Conservation (phyloP, 2,888 invertebrate genomes). For the Andrena minutula region DNA sequence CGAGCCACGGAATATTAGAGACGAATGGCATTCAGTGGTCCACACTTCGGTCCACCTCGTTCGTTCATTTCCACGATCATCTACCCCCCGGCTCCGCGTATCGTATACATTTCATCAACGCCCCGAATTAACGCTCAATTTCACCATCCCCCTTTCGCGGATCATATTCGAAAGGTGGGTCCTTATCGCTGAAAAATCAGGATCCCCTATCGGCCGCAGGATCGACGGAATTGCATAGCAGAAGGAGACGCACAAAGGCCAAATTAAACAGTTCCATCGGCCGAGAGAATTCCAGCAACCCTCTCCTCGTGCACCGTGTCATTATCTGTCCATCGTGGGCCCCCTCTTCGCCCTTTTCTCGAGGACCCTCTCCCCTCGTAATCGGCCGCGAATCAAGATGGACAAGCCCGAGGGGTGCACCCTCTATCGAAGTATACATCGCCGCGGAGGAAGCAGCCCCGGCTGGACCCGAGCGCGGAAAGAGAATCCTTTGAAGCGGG, state of each 20-base stretch:
- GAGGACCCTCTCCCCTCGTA: slow-evolving; percentile 33
- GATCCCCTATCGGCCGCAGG: slow-evolving; percentile 37
- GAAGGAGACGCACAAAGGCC: slow-evolving; percentile 67
- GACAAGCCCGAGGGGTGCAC: slow-evolving; percentile 49
- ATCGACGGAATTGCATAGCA: slow-evolving; percentile 41
- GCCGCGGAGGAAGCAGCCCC: slow-evolving; percentile 26
- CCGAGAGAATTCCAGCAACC: slow-evolving; percentile 42
- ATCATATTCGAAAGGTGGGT: slow-evolving; percentile 38
- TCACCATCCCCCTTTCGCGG: slow-evolving; percentile 1
- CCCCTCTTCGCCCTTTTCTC: slow-evolving; percentile 56
- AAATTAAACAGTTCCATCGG: slow-evolving; percentile 76
- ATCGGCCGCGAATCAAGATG: slow-evolving; percentile 70
- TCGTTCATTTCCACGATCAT: not conserved
- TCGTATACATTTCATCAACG: slow-evolving; percentile 11
- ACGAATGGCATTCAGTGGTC: not conserved
- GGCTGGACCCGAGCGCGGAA: not conserved
- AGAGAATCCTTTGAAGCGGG: slow-evolving; percentile 22
- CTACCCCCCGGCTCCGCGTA: not conserved
- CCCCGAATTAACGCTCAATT: slow-evolving; percentile 22
- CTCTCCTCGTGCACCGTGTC: slow-evolving; percentile 53
- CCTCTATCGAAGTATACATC: slow-evolving; percentile 70
- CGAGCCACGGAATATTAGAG: slow-evolving; percentile 18
- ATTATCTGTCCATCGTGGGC: slow-evolving; percentile 71
- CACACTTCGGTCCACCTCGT: not conserved
- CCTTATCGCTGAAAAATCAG: slow-evolving; percentile 51